These are phyloP conservation scores for Crax fasciolata DNA, from an alignment of 2,797 vertebrate species.

Conservation along the genomic window DNA sequence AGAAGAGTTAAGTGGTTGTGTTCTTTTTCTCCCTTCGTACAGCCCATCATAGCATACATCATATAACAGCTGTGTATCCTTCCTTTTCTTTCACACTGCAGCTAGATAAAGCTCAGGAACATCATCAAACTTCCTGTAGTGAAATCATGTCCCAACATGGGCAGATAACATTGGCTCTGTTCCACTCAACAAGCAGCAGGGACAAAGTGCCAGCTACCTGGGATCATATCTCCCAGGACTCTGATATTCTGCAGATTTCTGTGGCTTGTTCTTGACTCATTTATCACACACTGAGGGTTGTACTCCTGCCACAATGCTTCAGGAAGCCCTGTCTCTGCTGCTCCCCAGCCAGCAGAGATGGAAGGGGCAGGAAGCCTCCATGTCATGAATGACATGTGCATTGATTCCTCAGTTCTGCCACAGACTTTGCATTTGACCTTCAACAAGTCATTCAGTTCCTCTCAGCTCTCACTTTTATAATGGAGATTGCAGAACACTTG, in stretches of 20 bases:
- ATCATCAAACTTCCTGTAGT: neutral
- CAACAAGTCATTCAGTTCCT: neutral
- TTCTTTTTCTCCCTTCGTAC: neutral
- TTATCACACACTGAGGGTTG: neutral
- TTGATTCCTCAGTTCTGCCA: conserved; percentile 13
- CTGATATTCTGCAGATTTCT: neutral
- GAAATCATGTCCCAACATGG: neutral
- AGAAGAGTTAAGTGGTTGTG: neutral
- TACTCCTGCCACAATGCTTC: neutral
- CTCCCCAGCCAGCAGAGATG: neutral
- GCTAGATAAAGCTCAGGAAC: neutral
- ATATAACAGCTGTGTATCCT: neutral
- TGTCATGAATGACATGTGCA: neutral
- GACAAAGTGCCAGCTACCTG: conserved; percentile 24
- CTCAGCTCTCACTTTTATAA: neutral
- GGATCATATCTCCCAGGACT: neutral
- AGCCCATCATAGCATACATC: neutral
- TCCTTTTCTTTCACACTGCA: neutral
- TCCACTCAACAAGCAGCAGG: neutral
- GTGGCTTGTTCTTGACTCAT: neutral
- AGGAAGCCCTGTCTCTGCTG: neutral
- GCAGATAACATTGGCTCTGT: neutral
- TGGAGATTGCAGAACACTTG: neutral
- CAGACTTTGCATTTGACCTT: conserved; percentile 11
- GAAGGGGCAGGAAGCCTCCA: neutral